phyloP scores from a whole-genome alignment of 2,797 vertebrate genomes.

The Chiroxiphia lanceolata region DNA sequence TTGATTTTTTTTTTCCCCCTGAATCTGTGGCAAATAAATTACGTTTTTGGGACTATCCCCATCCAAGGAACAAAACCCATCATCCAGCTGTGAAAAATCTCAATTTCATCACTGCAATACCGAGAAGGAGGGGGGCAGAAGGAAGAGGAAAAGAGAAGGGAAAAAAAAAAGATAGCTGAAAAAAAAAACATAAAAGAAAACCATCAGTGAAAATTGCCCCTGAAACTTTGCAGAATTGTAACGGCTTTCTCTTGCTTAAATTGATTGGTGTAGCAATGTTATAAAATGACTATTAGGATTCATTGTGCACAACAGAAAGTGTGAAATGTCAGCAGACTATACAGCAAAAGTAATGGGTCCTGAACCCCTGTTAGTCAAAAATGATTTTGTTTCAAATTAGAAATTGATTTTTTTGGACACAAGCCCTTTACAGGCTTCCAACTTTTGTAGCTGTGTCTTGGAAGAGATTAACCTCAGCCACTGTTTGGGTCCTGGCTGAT shows the following conservation, averaged over 20 bases:
- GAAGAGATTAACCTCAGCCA: constrained; percentile 77
- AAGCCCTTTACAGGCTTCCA: constrained; percentile 74
- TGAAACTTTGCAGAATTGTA: constrained; percentile 74
- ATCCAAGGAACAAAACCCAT: constrained; percentile 24
- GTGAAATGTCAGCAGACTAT: constrained; percentile 78
- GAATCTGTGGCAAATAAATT: constrained; percentile 17
- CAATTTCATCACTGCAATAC: constrained; percentile 16
- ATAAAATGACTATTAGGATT: constrained; percentile 81
- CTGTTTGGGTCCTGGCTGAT: constrained; percentile 65
- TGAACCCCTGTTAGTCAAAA: constrained; percentile 83
- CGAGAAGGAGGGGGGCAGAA: background rate
- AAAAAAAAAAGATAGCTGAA: constrained; percentile 55
- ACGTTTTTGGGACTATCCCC: constrained; percentile 2
- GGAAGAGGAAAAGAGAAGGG: background rate
- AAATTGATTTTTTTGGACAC: constrained; percentile 84
- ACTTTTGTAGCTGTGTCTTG: constrained; percentile 70
- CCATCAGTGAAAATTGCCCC: constrained; percentile 70
- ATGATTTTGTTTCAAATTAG: constrained; percentile 84
- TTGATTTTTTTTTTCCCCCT: background rate
- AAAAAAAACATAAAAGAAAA: constrained; percentile 70
- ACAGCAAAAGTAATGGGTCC: constrained; percentile 80
- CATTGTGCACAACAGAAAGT: constrained; percentile 77
- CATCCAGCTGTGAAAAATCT: constrained; percentile 51
- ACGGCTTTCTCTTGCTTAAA: constrained; percentile 76
- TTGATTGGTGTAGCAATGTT: constrained; percentile 77